Percentiles rank a stretch among this genome's conserved stretches.
These are phyloP conservation scores for Anarrhichthys ocellatus DNA, from an alignment of 2,113 vertebrate genomes.

Conservation along the genomic window DNA sequence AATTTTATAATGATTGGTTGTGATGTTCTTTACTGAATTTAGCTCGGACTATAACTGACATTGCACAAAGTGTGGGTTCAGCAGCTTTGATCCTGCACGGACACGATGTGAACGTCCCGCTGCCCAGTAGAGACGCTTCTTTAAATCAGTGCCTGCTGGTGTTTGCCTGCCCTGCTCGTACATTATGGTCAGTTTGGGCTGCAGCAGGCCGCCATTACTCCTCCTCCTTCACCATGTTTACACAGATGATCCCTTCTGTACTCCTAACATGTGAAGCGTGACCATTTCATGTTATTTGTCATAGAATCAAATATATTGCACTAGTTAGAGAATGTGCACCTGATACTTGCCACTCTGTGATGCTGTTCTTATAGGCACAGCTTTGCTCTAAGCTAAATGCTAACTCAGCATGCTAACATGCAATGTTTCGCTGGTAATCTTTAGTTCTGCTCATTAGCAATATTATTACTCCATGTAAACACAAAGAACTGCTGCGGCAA, in stretches of 20 bases:
- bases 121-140: constrained; percentile 17
- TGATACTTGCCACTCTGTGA: background rate
- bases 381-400: constrained; percentile 1
- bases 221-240: constrained; percentile 39
- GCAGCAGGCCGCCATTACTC: constrained; percentile 34
- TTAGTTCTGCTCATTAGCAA: background rate
- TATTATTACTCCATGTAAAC: background rate
- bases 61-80: constrained; percentile 13
- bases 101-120: background rate
- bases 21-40: constrained; percentile 6
- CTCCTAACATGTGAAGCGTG: constrained; percentile 13
- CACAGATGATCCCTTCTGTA: background rate
- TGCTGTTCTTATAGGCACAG: background rate
- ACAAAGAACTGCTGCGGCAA: background rate
- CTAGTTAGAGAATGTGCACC: background rate
- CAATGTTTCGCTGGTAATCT: background rate
- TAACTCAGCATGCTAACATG: background rate
- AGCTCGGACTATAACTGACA: constrained; percentile 11
- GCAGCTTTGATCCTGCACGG: constrained; percentile 12
- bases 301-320: background rate
- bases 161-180: constrained; percentile 22
- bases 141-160: constrained; percentile 55
- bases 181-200: constrained; percentile 54
- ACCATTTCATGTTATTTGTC: background rate
- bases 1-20: constrained; percentile 37